Percentiles rank a stretch among this genome's conserved stretches.
Conservation (phyloP, 2,888 invertebrate genomes). For the Oithona nana region DNA sequence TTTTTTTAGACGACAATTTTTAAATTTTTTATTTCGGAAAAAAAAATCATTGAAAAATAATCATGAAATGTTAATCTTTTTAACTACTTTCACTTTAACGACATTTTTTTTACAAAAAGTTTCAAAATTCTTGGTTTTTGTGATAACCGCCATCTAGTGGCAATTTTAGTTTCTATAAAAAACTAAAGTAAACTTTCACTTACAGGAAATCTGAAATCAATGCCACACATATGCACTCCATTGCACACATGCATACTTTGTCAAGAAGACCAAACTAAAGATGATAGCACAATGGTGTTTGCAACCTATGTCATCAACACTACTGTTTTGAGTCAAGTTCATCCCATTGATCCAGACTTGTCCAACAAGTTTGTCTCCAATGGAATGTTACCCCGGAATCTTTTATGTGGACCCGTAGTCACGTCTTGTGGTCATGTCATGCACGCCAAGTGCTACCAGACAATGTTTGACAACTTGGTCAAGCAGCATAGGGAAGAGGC, state of each 20-base stretch:
- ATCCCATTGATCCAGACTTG: neutral
- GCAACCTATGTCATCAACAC: conserved; percentile 1
- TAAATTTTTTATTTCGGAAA: too few relatives aligned
- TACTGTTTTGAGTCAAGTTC: neutral
- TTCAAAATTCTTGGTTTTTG: too few relatives aligned
- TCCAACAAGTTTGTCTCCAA: neutral
- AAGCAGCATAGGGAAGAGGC: neutral
- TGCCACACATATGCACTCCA: too few relatives aligned
- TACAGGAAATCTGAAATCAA: too few relatives aligned
- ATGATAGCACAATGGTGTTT: neutral
- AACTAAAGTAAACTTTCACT: too few relatives aligned
- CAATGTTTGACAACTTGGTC: neutral
- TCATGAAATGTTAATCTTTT: too few relatives aligned
- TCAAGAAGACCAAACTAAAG: conserved; percentile 4
- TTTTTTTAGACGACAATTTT: too few relatives aligned
- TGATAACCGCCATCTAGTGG: too few relatives aligned
- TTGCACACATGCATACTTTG: conserved; percentile 13
- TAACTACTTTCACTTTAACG: too few relatives aligned
- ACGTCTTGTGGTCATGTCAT: conserved; percentile 13
- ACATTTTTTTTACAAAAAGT: too few relatives aligned
- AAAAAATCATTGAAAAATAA: too few relatives aligned
- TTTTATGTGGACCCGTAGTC: conserved; percentile 18
- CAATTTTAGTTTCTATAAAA: too few relatives aligned
- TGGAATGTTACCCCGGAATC: conserved; percentile 17
- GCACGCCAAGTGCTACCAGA: conserved; percentile 15